A percentile compares a stretch with the other conserved stretches of the same genome.
Conservation (phyloP, 2,888 invertebrate genomes). For the Eugnorisma glareosa region DNA sequence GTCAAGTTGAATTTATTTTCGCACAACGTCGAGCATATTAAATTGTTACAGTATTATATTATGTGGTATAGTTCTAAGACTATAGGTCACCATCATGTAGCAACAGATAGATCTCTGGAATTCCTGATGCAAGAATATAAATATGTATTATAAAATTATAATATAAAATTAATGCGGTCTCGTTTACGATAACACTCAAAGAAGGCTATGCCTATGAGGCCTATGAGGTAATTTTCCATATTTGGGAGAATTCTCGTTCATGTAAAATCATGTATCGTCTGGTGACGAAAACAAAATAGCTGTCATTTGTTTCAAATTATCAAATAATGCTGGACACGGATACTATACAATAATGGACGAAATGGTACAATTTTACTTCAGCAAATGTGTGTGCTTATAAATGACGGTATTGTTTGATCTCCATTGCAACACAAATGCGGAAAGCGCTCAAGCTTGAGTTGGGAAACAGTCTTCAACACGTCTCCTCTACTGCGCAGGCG, state of each 20-base stretch:
- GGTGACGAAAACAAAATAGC: background rate
- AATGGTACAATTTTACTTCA: conserved; percentile 17
- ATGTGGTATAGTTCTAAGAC: conserved; percentile 1
- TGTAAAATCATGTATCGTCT: background rate
- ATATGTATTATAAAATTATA: background rate
- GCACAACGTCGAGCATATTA: conserved; percentile 25
- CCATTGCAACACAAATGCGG: conserved; percentile 60
- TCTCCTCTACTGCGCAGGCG: conserved; percentile 53
- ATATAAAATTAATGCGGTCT: background rate
- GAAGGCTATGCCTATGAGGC: background rate
- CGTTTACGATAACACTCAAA: background rate
- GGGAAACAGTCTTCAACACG: conserved; percentile 57
- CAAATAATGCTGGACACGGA: conserved; percentile 10
- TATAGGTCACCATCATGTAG: background rate
- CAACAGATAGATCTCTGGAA: background rate
- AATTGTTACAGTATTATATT: conserved; percentile 20
- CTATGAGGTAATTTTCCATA: background rate
- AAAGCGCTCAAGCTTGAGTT: conserved; percentile 54
- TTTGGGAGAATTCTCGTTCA: background rate
- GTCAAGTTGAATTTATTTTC: conserved; percentile 35
- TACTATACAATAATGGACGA: background rate
- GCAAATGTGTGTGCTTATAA: too few species aligned
- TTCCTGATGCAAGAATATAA: conserved; percentile 11
- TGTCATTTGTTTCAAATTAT: conserved; percentile 31
- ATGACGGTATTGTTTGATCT: conserved; percentile 41